phyloP scores from a whole-genome alignment of 2,797 vertebrate species.

The Cossypha dichroa region DNA sequence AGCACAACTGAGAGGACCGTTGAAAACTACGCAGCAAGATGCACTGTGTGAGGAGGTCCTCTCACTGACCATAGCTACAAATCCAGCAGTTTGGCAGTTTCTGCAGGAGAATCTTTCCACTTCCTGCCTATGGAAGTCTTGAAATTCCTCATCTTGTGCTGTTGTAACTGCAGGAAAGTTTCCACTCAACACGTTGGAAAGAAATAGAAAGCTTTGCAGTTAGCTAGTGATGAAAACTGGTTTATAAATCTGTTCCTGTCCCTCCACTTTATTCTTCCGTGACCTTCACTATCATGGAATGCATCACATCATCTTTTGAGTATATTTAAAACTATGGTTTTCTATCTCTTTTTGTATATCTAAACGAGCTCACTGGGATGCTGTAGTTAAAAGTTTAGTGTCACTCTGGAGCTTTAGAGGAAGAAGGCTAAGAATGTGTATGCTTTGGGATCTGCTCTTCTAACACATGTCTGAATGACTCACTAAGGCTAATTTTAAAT shows the following conservation, averaged over 20 bases:
- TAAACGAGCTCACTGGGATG: not conserved
- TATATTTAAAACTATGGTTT: not conserved
- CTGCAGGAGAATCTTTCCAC: not conserved
- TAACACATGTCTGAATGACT: not conserved
- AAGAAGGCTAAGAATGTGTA: not conserved
- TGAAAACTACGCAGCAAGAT: not conserved
- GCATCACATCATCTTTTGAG: not conserved
- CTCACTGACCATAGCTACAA: not conserved
- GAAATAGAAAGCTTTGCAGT: not conserved
- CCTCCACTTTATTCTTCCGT: not conserved
- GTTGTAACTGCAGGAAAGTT: not conserved
- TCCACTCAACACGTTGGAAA: not conserved
- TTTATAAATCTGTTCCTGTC: not conserved
- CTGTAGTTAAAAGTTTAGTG: not conserved
- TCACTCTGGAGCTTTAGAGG: not conserved
- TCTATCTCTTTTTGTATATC: not conserved
- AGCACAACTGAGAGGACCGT: not conserved
- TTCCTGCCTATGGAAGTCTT: not conserved
- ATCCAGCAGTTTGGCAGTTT: not conserved
- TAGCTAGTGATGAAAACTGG: not conserved
- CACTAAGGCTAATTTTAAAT: constrained; percentile 14
- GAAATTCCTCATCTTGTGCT: not conserved
- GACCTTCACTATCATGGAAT: not conserved
- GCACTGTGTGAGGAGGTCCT: not conserved
- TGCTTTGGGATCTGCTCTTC: not conserved